Conservation (phyloP, 2,888 invertebrate genomes). For the Lochmaea capreae region DNA sequence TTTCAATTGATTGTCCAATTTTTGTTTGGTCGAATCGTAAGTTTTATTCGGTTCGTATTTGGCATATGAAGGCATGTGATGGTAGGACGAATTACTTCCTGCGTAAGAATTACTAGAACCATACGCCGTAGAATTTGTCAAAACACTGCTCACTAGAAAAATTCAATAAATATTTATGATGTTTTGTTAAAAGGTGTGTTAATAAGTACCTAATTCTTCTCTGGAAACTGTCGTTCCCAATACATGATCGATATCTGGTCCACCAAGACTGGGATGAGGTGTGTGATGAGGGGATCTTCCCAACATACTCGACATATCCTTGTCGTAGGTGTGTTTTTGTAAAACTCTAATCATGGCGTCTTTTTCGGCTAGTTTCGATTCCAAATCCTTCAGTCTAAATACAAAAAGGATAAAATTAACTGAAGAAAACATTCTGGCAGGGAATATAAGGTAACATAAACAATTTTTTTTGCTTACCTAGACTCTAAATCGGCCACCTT, state of each 20-base stretch:
- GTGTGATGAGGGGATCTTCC: conserved; percentile 67
- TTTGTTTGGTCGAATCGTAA: conserved; percentile 81
- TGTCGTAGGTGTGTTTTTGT: conserved; percentile 82
- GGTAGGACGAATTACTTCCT: conserved; percentile 69
- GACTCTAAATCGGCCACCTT: conserved; percentile 88
- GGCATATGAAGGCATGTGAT: conserved; percentile 63
- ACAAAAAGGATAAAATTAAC: conserved; percentile 22
- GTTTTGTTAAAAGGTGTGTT: too few species aligned
- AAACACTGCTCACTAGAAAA: conserved; percentile 69
- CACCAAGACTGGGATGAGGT: conserved; percentile 67
- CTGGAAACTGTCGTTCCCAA: conserved; percentile 65
- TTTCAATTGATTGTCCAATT: conserved; percentile 83
- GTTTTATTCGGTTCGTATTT: conserved; percentile 68
- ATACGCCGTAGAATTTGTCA: conserved; percentile 70
- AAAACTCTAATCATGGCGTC: conserved; percentile 92
- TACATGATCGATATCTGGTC: conserved; percentile 66
- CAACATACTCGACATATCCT: conserved; percentile 72
- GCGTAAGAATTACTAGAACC: conserved; percentile 71
- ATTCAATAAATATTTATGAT: conserved; percentile 38
- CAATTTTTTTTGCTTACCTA: conserved; percentile 68
- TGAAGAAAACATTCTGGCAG: too few species aligned
- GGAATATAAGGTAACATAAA: too few species aligned
- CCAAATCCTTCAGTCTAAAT: conserved; percentile 81
- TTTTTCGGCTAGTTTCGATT: conserved; percentile 87
- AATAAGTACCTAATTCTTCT: conserved; percentile 64